Evolutionary conservation across 2,888 invertebrate species (phyloP).

Genomic region (Nomada ruficornis): DNA sequence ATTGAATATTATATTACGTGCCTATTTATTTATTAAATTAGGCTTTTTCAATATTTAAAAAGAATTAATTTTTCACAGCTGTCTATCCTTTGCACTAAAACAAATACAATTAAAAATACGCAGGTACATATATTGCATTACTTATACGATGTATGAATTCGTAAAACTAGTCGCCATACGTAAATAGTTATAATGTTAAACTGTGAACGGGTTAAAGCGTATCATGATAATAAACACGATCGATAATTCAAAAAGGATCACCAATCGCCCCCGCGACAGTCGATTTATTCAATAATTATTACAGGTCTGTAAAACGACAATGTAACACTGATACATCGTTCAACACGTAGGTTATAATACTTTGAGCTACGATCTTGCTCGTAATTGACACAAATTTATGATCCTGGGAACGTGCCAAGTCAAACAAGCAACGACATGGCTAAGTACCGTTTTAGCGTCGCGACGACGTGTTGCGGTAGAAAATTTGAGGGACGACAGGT

Average conservation of each 20-base stretch:
- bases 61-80: too few relatives aligned
- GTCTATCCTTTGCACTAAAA: too few relatives aligned
- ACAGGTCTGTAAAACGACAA: constrained; percentile 8
- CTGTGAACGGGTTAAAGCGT: too few relatives aligned
- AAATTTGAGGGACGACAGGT: constrained; percentile 46
- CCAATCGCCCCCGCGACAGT: background rate
- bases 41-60: too few relatives aligned
- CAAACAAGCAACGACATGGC: constrained; percentile 43
- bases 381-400: constrained; percentile 67
- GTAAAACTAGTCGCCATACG: too few relatives aligned
- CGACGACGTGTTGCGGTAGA: constrained; percentile 22
- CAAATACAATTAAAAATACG: too few relatives aligned
- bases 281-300: constrained; percentile 48
- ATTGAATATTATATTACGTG: too few relatives aligned
- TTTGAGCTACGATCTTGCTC: constrained; percentile 47
- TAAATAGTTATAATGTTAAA: too few relatives aligned
- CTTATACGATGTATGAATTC: too few relatives aligned
- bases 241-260: constrained; percentile 13
- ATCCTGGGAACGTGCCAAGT: constrained; percentile 59
- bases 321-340: constrained; percentile 35
- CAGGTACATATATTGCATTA: too few relatives aligned
- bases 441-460: constrained; percentile 15
- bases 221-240: constrained; percentile 1
- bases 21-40: too few relatives aligned
- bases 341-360: constrained; percentile 42